A percentile compares a stretch with the other conserved stretches of the same genome.
Conservation (phyloP, 2,113 vertebrate species). For the Neogobius melanostomus region DNA sequence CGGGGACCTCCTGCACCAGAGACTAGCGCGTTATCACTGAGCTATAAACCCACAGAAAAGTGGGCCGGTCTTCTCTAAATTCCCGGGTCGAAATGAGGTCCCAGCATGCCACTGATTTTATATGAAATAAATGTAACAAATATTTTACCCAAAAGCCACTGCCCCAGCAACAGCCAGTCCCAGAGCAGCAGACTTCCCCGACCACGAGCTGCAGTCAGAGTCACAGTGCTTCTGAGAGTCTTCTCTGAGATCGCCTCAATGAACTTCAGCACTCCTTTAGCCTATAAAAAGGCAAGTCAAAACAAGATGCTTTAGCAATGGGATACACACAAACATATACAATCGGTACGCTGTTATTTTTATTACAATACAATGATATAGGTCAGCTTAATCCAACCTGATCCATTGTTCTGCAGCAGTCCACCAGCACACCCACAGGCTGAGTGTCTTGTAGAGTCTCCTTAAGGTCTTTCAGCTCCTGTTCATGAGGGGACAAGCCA, state of each 20-base stretch:
- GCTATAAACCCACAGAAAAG: too few relatives aligned
- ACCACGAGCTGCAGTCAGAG: conserved; percentile 92
- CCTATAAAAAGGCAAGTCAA: conserved; percentile 66
- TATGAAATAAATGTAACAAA: neutral
- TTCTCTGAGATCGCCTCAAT: conserved; percentile 97
- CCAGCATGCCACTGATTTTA: too few relatives aligned
- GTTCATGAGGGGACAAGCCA: conserved; percentile 76
- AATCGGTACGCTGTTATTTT: too few relatives aligned
- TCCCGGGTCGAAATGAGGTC: too few relatives aligned
- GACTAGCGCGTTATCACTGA: too few relatives aligned
- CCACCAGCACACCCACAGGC: conserved; percentile 91
- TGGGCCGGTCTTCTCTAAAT: too few relatives aligned
- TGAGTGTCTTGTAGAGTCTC: conserved; percentile 94
- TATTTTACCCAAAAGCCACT: conserved; percentile 90
- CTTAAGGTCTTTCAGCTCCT: conserved; percentile 90
- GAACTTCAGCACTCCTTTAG: conserved; percentile 93
- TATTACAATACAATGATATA: too few relatives aligned
- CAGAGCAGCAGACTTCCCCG: conserved; percentile 95
- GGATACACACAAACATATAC: too few relatives aligned
- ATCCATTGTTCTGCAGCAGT: conserved; percentile 91
- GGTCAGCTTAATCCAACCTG: conserved; percentile 77
- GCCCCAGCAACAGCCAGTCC: conserved; percentile 93
- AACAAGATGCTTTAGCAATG: neutral
- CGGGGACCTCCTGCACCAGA: too few relatives aligned
- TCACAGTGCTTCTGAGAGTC: conserved; percentile 91